Percentiles rank a stretch among this genome's conserved stretches.
These are phyloP conservation scores for Phataginus tricuspis DNA, from an alignment of 2,797 vertebrate species.

Conservation along the genomic window DNA sequence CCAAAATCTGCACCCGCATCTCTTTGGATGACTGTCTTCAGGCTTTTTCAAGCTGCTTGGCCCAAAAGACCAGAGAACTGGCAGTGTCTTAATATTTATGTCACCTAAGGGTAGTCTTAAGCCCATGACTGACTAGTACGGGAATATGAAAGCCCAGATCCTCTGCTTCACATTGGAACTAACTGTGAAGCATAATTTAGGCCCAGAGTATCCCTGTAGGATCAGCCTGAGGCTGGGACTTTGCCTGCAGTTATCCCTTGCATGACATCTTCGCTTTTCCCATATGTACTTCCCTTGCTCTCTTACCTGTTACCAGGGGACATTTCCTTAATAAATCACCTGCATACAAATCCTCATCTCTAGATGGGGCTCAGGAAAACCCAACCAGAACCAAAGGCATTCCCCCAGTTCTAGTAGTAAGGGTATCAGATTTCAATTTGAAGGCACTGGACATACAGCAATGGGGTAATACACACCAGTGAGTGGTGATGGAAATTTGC, in stretches of 20 bases:
- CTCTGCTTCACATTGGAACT: neutral
- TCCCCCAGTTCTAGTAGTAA: neutral
- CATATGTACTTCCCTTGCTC: neutral
- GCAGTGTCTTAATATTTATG: neutral
- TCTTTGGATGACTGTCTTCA: neutral
- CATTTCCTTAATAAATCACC: conserved; percentile 10
- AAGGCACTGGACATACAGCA: neutral
- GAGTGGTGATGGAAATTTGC: neutral
- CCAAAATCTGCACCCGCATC: neutral
- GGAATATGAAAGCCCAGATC: neutral
- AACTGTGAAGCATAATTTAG: neutral
- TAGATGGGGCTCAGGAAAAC: neutral
- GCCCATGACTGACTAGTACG: neutral
- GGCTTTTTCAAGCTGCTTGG: neutral
- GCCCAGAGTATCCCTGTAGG: neutral
- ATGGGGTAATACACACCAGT: neutral
- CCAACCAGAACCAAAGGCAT: neutral
- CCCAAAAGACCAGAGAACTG: neutral
- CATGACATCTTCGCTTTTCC: neutral
- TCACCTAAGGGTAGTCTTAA: neutral
- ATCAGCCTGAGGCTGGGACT: neutral
- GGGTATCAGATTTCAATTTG: neutral
- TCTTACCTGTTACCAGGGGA: neutral
- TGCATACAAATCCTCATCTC: neutral
- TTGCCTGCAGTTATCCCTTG: neutral